Evolutionary conservation across 2,797 vertebrate genomes (phyloP), one percentile per base, ranked within the genome.

Genomic region (Capromys pilorides): DNA sequence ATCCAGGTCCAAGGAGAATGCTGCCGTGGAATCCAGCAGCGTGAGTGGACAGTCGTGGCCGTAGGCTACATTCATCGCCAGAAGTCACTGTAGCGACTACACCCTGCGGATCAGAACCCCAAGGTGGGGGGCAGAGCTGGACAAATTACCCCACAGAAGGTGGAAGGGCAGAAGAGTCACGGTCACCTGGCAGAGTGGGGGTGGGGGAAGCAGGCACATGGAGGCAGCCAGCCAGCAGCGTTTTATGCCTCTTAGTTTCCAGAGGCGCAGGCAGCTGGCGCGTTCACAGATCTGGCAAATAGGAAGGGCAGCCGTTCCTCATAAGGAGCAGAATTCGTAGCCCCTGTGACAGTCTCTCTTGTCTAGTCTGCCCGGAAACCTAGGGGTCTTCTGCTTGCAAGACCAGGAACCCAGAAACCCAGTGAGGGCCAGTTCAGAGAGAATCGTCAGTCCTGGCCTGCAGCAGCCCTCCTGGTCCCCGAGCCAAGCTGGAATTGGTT

Each of bases 401-500:
- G 28, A 67, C 19, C 39, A 16, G 77, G 86, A 87, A 7, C 87
- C 51, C 88, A 33, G 49, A 11, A 18, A 79, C 49, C 85, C 24
- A 1, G 77, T 39, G 49, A 33, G 41, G 73, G 26, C 45, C 73
- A 77, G 12, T 49, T 77, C 73, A 28, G 73, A 49, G 82, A 79
- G 24, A 26, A 64, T 45, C n/a, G 71, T n/a, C 94, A 5, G n/a
- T 28, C 51, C 57, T 90, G 80, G 85, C 78, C 82, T 66, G 90
- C 86, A 86, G 95, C 90, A 87, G 57, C 36, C 96, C 97, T 97
- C 88, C 96, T 69, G 94, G 94, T 97, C 96, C 88, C 95, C 31
- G 69, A 98, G 98, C 96, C 98, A 98, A 98, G 94, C 97, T 98
- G 98, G 97, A 98, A 98, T 96, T 97, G 94, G 98, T 98, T 98